Base-by-base conservation (phyloP, 2,888 invertebrate species). In the Bedellia somnulentella region DNA sequence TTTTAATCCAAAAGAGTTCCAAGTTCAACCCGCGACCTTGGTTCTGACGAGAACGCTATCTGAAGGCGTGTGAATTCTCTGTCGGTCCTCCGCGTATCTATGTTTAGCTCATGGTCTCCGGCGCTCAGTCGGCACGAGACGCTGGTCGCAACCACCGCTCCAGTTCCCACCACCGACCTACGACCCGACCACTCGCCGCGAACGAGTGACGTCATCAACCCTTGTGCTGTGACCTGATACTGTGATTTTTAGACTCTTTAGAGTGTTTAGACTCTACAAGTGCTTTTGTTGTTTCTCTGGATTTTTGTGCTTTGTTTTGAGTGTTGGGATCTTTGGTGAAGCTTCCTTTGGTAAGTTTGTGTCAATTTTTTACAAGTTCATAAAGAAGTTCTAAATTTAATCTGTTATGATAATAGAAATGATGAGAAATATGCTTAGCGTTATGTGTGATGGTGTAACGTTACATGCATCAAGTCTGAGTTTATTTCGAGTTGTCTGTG, bases 271-370 rank as follows among this genome's bases (percentile, higher is more conserved):
- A n/a, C n/a, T n/a, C n/a, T n/a, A n/a, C n/a, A n/a, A n/a, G n/a
- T n/a, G n/a, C n/a, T n/a, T n/a, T n/a, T n/a, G n/a, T n/a, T n/a
- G n/a, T n/a, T n/a, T n/a, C n/a, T n/a, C n/a, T n/a, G n/a, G n/a
- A n/a, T n/a, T n/a, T n/a, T n/a, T 63, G 60, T 54, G 61, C 66
- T 63, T 66, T 73, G 70, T 73, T 64, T 66, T 49, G 49, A 59
- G 59, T 32, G 38, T 39, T 48, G 41, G 36, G 29, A 66, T n/a
- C n/a, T n/a, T n/a, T n/a, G n/a, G n/a, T n/a, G n/a, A n/a, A n/a
- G n/a, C n/a, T n/a, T n/a, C n/a, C n/a, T n/a, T n/a, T n/a, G n/a
- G n/a, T n/a, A n/a, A n/a, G n/a, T n/a, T n/a, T n/a, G n/a, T n/a
- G n/a, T n/a, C n/a, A n/a, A n/a, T n/a, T n/a, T n/a, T n/a, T n/a